These are phyloP conservation scores for Altica lythri DNA, from an alignment of 2,888 invertebrate species.

Conservation along the genomic window DNA sequence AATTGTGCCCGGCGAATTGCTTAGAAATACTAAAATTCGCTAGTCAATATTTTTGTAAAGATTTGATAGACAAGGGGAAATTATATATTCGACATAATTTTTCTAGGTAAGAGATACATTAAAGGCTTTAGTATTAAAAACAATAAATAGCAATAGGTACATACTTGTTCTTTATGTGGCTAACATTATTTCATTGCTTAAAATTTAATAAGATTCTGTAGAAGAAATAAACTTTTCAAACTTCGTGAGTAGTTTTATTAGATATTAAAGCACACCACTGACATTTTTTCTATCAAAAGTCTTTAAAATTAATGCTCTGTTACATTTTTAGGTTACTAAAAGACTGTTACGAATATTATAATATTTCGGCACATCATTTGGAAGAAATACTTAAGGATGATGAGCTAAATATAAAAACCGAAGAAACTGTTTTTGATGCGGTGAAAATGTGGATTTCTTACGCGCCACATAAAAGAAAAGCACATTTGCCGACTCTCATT, in stretches of 20 bases:
- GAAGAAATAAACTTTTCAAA: no score
- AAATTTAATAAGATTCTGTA: no score
- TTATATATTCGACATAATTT: conserved; percentile 51
- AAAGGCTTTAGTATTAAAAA: no score
- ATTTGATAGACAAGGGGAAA: conserved; percentile 66
- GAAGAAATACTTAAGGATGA: conserved; percentile 70
- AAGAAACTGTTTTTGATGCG: conserved; percentile 76
- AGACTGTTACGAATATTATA: conserved; percentile 68
- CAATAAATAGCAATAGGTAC: no score
- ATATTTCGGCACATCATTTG: conserved; percentile 65
- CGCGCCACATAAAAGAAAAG: conserved; percentile 61
- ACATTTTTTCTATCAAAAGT: no score
- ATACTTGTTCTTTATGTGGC: no score
- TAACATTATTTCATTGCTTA: no score
- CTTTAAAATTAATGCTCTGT: no score
- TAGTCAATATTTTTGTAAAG: conserved; percentile 70
- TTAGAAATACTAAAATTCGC: conserved; percentile 74
- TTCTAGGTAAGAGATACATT: conserved; percentile 42
- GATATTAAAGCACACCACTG: no score
- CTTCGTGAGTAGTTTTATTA: no score
- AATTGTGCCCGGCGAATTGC: conserved; percentile 71
- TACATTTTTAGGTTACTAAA: conserved; percentile 58
- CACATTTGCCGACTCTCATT: conserved; percentile 62
- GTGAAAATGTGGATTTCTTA: conserved; percentile 73
- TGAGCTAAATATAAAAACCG: conserved; percentile 72